Percentiles rank a stretch among this genome's conserved stretches.
These are phyloP conservation scores for Dasypus novemcinctus DNA, from an alignment of 2,113 vertebrate genomes.

Conservation along the genomic window DNA sequence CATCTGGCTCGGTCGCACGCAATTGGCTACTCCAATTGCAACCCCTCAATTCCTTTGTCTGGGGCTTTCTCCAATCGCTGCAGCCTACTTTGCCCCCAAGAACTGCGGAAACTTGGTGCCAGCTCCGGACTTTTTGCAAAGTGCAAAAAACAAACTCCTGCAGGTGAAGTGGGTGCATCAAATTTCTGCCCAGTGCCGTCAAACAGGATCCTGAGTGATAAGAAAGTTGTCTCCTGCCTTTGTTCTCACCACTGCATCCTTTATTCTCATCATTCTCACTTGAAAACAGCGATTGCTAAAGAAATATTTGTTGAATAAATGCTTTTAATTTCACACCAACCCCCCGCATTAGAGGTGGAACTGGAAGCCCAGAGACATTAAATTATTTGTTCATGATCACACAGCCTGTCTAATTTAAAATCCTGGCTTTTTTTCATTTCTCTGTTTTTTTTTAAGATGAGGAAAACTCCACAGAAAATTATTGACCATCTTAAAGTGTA, in stretches of 20 bases:
- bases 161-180: neutral
- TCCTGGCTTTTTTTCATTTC: neutral
- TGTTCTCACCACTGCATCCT: neutral
- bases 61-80: too few species aligned
- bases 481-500: neutral
- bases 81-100: too few species aligned
- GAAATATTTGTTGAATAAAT: neutral
- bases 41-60: neutral
- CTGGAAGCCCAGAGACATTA: neutral
- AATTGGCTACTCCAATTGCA: neutral
- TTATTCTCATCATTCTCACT: neutral
- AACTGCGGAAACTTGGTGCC: neutral
- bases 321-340: neutral
- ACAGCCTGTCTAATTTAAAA: neutral
- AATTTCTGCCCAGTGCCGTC: neutral
- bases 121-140: neutral
- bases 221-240: neutral
- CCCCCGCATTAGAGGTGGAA: slow-evolving; percentile 1
- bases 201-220: neutral
- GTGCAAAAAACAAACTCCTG: neutral
- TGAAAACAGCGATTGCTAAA: neutral
- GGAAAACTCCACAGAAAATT: neutral
- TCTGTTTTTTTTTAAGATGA: neutral
- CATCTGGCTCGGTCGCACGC: neutral
- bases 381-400: neutral